A percentile compares a stretch with the other conserved stretches of the same genome.
Conservation (phyloP, 2,888 invertebrate species). For the Hymenopus coronatus region DNA sequence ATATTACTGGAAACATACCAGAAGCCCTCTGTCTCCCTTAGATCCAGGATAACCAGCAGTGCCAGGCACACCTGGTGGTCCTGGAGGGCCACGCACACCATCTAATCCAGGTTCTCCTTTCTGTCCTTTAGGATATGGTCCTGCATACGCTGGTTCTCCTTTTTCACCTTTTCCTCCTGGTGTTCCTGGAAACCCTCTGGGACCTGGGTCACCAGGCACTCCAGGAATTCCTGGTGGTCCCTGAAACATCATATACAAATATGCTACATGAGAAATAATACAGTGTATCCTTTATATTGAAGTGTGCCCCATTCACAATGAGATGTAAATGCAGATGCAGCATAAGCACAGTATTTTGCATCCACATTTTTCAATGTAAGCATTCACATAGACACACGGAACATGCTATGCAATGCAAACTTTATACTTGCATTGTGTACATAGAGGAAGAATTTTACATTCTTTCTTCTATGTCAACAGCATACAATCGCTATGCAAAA, state of each 20-base stretch:
- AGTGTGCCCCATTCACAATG: too few relatives aligned
- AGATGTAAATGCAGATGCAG: too few relatives aligned
- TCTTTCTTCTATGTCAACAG: too few relatives aligned
- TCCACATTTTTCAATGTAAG: too few relatives aligned
- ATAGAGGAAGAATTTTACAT: too few relatives aligned
- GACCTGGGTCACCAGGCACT: constrained; percentile 66
- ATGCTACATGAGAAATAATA: too few relatives aligned
- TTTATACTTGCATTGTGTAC: too few relatives aligned
- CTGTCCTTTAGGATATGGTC: constrained; percentile 71
- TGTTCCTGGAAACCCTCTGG: constrained; percentile 69
- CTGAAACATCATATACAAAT: constrained; percentile 45
- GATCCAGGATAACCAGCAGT: constrained; percentile 61
- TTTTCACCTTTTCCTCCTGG: constrained; percentile 71
- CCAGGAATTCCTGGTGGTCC: constrained; percentile 74
- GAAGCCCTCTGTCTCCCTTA: constrained; percentile 60
- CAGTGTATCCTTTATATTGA: too few relatives aligned
- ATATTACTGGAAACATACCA: constrained; percentile 46
- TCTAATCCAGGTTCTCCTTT: constrained; percentile 81
- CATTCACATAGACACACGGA: too few relatives aligned
- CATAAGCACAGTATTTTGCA: too few relatives aligned
- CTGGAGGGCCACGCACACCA: constrained; percentile 53
- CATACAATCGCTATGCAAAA: too few relatives aligned
- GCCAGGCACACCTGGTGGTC: constrained; percentile 58
- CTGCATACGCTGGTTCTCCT: constrained; percentile 75
- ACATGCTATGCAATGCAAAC: too few relatives aligned